phyloP scores from a whole-genome alignment of 64 coral and sea anemone genomes.

The Hydrozoanthus tunicans region DNA sequence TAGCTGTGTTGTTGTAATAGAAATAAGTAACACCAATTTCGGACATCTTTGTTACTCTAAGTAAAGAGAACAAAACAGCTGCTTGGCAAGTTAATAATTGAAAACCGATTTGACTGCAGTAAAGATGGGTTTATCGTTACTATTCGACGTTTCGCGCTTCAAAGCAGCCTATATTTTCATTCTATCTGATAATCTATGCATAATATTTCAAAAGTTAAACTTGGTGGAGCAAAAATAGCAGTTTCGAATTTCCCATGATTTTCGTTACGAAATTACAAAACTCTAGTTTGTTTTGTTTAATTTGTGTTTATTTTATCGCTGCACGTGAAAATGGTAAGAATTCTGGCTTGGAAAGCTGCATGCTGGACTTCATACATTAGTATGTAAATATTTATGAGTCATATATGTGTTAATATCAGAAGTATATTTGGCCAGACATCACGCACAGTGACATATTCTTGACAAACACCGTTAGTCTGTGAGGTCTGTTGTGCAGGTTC shows the following conservation, averaged over 20 bases:
- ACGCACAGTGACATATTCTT: neutral
- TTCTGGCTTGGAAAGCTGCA: neutral
- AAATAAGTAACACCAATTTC: neutral
- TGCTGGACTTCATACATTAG: neutral
- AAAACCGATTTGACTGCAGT: neutral
- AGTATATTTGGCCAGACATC: conserved; percentile 29
- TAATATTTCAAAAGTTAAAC: neutral
- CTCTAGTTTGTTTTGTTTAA: neutral
- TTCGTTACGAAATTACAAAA: neutral
- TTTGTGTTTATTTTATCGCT: neutral
- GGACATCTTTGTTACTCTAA: neutral
- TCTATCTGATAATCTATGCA: neutral
- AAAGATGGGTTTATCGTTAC: neutral
- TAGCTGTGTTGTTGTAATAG: neutral
- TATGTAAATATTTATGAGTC: conserved; percentile 49
- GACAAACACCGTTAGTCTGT: conserved; percentile 12
- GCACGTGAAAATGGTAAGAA: neutral
- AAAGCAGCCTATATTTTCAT: conserved; percentile 5
- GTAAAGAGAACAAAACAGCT: neutral
- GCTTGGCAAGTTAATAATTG: neutral
- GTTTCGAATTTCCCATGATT: neutral
- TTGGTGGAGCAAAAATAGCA: neutral
- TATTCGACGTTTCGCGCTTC: neutral
- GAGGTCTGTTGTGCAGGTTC: conserved; percentile 10
- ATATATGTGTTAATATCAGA: conserved; percentile 25